These are phyloP conservation scores for Cranoglanis bouderius DNA, from an alignment of 2,113 vertebrate species.

Conservation along the genomic window DNA sequence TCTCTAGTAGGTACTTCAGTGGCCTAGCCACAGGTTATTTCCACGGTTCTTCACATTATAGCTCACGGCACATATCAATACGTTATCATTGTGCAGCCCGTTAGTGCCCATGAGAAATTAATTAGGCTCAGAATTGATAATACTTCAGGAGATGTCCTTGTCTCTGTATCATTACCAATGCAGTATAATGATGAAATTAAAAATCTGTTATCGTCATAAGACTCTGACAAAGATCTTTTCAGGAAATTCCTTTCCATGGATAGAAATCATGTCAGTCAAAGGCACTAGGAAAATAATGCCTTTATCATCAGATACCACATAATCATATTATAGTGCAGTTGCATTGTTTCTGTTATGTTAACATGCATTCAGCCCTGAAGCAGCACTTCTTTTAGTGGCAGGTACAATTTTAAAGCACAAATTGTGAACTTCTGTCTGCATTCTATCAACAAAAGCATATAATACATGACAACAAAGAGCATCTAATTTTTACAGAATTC, in stretches of 20 bases:
- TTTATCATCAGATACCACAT: neutral
- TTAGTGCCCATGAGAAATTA: constrained; percentile 51
- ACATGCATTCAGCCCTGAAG: neutral
- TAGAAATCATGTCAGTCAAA: neutral
- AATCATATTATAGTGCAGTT: neutral
- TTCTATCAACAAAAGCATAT: neutral
- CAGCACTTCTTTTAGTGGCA: neutral
- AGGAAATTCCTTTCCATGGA: neutral
- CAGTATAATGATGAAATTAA: constrained; percentile 30
- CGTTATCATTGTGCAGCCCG: constrained; percentile 37
- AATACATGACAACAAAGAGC: neutral
- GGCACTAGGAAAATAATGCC: neutral
- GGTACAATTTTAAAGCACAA: neutral
- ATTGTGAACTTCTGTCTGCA: neutral
- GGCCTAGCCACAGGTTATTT: constrained; percentile 21
- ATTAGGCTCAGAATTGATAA: constrained; percentile 39
- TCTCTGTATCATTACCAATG: constrained; percentile 29
- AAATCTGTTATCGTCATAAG: neutral
- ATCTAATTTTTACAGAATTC: neutral
- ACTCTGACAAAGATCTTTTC: constrained; percentile 1
- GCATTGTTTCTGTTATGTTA: neutral
- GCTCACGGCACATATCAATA: constrained; percentile 44
- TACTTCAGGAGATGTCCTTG: constrained; percentile 43
- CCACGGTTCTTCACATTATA: constrained; percentile 12
- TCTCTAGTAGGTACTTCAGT: constrained; percentile 57